Conservation (phyloP, 1,140 invertebrate genomes). For the Epicauta chinensis region DNA sequence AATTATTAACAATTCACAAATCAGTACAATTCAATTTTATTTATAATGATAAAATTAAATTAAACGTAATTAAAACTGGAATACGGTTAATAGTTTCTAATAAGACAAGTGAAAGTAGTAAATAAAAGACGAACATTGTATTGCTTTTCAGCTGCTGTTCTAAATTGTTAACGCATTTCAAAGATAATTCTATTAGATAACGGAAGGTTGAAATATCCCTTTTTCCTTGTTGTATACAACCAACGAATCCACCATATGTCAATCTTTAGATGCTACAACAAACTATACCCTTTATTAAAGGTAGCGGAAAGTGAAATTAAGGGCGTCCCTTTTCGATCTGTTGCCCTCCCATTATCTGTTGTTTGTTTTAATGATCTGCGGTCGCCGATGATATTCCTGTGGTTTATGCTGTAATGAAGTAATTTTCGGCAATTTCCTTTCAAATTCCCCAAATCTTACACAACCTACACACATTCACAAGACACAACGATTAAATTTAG, state of each 20-base stretch:
- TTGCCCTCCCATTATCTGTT: background rate
- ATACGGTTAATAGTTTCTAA: conserved; percentile 15
- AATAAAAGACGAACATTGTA: conserved; percentile 10
- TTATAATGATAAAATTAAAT: too few species aligned
- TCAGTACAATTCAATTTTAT: too few species aligned
- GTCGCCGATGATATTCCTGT: conserved; percentile 3
- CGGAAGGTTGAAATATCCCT: conserved; percentile 19
- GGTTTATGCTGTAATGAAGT: conserved; percentile 1
- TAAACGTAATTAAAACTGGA: background rate
- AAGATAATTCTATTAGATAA: conserved; percentile 17
- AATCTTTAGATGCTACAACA: too few species aligned
- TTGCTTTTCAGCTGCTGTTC: conserved; percentile 25
- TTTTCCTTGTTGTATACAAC: conserved; percentile 7
- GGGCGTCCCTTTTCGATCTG: background rate
- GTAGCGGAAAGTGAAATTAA: conserved; percentile 5
- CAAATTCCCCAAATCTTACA: too few species aligned
- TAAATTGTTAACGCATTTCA: conserved; percentile 11
- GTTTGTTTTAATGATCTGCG: background rate
- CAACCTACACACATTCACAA: too few species aligned
- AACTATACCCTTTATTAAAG: conserved; percentile 3
- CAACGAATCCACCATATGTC: conserved; percentile 25
- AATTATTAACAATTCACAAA: too few species aligned
- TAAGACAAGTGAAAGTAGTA: conserved; percentile 14
- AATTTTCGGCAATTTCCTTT: background rate
- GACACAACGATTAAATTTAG: too few species aligned